Percentiles rank a stretch among this genome's conserved stretches.
These are phyloP conservation scores for Anneissia japonica DNA, from an alignment of 35 echinoderm and acorn worm species.

Conservation along the genomic window DNA sequence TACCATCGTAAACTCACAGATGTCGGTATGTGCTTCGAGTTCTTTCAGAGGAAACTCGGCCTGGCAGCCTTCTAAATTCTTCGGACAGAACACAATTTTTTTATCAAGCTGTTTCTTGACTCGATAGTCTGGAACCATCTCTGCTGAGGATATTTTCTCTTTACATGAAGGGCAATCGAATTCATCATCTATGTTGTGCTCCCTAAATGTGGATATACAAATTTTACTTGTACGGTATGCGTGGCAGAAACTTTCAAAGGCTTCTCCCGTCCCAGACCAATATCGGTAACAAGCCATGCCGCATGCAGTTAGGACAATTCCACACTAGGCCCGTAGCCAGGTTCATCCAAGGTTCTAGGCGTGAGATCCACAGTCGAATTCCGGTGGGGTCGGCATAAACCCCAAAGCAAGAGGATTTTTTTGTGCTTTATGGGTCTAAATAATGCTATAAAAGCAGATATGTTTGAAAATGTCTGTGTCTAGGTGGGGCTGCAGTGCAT, in stretches of 20 bases:
- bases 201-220: not conserved
- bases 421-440: too few relatives aligned
- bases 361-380: too few relatives aligned
- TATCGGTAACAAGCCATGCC: too few relatives aligned
- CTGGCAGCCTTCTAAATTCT: not conserved
- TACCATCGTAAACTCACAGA: not conserved
- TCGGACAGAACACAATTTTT: not conserved
- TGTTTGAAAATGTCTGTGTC: too few relatives aligned
- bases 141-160: not conserved
- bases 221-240: not conserved
- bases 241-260: not conserved
- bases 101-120: not conserved
- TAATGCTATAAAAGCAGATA: too few relatives aligned
- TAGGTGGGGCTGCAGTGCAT: too few relatives aligned
- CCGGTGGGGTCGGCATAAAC: too few relatives aligned
- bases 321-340: too few relatives aligned
- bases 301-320: too few relatives aligned
- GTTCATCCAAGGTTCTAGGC: too few relatives aligned
- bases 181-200: not conserved
- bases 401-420: too few relatives aligned
- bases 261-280: too few relatives aligned
- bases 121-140: not conserved
- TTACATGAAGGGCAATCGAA: not conserved
- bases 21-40: not conserved
- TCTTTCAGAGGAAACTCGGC: not conserved